Base-by-base conservation (phyloP, 92 coral and sea anemone genomes). In the Hydrozoanthus gracilis region DNA sequence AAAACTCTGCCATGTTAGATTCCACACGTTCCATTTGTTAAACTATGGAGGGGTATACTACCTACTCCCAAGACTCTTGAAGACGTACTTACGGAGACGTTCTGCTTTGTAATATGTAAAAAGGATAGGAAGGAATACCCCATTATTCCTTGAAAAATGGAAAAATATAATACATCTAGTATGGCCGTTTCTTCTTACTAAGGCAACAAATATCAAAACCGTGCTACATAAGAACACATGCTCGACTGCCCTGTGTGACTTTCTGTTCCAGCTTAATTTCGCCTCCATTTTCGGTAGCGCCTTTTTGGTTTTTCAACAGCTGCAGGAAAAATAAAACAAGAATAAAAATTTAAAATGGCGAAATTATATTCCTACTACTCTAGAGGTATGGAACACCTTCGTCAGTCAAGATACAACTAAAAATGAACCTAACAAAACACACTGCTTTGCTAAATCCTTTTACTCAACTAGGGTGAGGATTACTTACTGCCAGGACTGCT, bases 211-310 rank as follows among this genome's bases (percentile, higher is more conserved):
- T 16, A 7, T 55, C 68, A 27, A 12, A 10, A 2, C 20, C 73
- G 48, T 27, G 83, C 92, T 91, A 97, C 99, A 97, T 97, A 88
- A 97, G 66, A 44, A 79, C 74, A 83, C 99, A 97, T 62, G 99
- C 99, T 44, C 99, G 99, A 82, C 99, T 97, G 51, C 99, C 98
- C 73, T 86, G 83, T 6, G 95, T 82, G 35, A 88, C 89, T 80
- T 95, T 92, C 13, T 88, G 93, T 78, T 96, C 99, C 7, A 90
- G 82, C 54, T 95, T 96, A 71, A 92, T 85, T 77, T 95, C 92
- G 50, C 99, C 99, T 17, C 98, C 98, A 77, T 92, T 95, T 44
- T 90, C 98, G 13, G 96, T 90, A 15, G 86, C 77, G 6, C 94
- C 94, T 80, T 94, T 91, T 78, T 95, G 98, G n/a, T 92, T 89